phyloP scores from a whole-genome alignment of 1,140 invertebrate species.

The Aricia agestis region DNA sequence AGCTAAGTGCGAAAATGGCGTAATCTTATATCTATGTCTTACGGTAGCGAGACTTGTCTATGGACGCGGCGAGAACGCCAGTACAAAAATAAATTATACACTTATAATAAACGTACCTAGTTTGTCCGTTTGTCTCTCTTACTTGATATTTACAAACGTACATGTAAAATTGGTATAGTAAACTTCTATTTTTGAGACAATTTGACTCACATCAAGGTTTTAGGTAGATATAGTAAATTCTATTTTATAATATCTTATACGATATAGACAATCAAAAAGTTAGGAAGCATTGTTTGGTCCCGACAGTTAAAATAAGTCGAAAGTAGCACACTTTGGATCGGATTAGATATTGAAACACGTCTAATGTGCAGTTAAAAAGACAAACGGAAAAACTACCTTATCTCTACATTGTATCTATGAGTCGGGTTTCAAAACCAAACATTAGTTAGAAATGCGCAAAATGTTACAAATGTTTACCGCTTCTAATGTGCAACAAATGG shows the following conservation, averaged over 20 bases:
- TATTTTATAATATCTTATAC: no score
- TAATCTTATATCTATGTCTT: slow-evolving; percentile 67
- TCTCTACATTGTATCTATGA: slow-evolving; percentile 34
- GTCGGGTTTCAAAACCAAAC: slow-evolving; percentile 49
- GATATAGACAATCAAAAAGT: background rate
- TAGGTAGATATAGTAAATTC: no score
- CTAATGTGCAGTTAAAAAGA: background rate
- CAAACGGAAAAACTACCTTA: slow-evolving; percentile 6
- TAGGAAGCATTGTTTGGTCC: background rate
- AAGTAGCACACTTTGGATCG: background rate
- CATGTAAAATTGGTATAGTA: no score
- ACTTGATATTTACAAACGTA: background rate
- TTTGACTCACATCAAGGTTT: no score
- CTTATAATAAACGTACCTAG: background rate
- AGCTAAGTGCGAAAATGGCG: slow-evolving; percentile 67
- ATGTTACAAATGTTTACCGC: background rate
- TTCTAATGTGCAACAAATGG: no score
- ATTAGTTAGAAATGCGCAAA: background rate
- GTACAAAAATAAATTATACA: slow-evolving; percentile 15
- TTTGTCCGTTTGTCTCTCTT: slow-evolving; percentile 4
- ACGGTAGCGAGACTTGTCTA: slow-evolving; percentile 69
- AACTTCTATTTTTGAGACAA: no score
- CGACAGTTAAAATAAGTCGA: background rate
- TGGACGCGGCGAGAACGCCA: slow-evolving; percentile 33
- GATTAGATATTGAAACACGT: background rate